These are phyloP conservation scores for Sphaerodactylus townsendi DNA, from an alignment of 2,113 vertebrate genomes.

Conservation along the genomic window DNA sequence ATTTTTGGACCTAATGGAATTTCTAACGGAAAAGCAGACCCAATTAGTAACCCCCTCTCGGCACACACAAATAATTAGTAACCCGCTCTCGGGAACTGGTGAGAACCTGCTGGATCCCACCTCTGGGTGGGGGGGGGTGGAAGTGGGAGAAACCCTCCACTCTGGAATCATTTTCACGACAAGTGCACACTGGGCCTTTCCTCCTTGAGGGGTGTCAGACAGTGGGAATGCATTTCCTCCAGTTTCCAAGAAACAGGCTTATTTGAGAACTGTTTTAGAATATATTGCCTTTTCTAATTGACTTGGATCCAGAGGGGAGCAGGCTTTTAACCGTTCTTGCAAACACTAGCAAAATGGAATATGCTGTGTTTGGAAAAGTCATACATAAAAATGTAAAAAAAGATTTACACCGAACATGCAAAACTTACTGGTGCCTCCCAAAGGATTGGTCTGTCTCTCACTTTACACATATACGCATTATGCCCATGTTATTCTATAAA, in stretches of 20 bases:
- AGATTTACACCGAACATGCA: neutral
- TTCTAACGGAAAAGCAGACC: too few species aligned
- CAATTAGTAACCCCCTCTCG: too few species aligned
- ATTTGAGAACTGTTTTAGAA: neutral
- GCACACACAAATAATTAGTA: too few species aligned
- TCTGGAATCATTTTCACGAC: neutral
- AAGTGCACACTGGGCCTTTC: neutral
- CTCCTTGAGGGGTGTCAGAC: neutral
- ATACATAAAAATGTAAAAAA: neutral
- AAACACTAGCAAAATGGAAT: neutral
- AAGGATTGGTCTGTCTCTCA: too few species aligned
- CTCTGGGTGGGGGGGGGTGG: too few species aligned
- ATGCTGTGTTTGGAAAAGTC: neutral
- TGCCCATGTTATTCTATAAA: too few species aligned
- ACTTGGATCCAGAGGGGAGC: neutral
- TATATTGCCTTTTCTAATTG: conserved; percentile 12
- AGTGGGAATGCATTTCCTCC: neutral
- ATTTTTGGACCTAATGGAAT: too few species aligned
- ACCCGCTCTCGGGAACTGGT: too few species aligned
- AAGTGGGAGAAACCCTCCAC: neutral
- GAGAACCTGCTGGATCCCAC: too few species aligned
- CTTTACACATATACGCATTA: too few species aligned
- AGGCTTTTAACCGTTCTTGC: neutral
- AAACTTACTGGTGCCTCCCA: neutral
- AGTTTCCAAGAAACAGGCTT: neutral